Base-by-base conservation (phyloP, 2,888 invertebrate species). In the Lycophotia porphyrea region DNA sequence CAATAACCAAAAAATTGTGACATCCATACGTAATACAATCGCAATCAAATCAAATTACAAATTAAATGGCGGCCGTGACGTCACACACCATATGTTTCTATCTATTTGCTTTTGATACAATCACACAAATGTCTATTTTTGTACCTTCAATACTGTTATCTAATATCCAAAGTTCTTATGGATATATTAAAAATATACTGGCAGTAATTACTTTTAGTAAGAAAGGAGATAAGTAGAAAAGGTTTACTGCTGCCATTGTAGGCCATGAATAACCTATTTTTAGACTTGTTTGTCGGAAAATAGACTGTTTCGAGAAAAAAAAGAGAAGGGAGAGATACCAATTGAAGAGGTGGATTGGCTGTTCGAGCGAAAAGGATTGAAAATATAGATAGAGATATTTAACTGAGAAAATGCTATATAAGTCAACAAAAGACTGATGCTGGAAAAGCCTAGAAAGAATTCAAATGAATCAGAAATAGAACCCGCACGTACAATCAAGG, bases 31-130 rank as follows among this genome's bases (percentile, higher is more conserved):
- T 69, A 71, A 85, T 44, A 68, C 70, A 82, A 81, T 76, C 42
- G 80, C 80, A 84, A 87, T 87, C 86, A 87, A 87, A 87, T 87
- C 72, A 84, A 79, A 85, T 78, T 71, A 86, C 78, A 77, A 87
- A 87, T 86, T 81, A 82, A 87, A 86, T 75, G 70, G 52, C 55
- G 55, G 49, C 76, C 78, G 82, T 87, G 81, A 84, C 82, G 84
- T 80, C 80, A 84, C 76, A 52, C 84, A 36, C 80, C 87, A 88
- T 88, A 87, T 87, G 87, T 18, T 44, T 64, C 72, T 86, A 74
- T 64, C 72, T 86, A 74, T 84, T 81, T 87, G 76, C 74, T 13
- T 76, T 76, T 68, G 78, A 84, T 85, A 68, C 70, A 47, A 84
- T 79, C 80, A 74, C 52, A 78, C 68, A 67, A 77, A 76, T 78